Evolutionary conservation across 2,888 invertebrate species (phyloP).

Genomic region (Stenodema calcarata): DNA sequence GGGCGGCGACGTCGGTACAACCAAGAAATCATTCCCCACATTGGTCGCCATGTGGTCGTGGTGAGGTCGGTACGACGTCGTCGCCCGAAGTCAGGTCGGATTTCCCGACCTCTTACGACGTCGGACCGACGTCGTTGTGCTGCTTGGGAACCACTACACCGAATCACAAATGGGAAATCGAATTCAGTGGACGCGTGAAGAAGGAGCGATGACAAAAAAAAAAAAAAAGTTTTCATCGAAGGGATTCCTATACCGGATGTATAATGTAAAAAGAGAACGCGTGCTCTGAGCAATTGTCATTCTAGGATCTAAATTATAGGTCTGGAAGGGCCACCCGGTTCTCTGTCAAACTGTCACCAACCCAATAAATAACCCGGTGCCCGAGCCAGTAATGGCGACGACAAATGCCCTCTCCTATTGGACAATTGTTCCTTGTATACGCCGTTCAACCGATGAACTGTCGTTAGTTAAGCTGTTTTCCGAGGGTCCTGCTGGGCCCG

Average conservation of each 20-base stretch:
- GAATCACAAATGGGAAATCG: not conserved
- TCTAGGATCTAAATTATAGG: constrained; percentile 47
- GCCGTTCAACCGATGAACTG: constrained; percentile 37
- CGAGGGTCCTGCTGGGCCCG: constrained; percentile 5
- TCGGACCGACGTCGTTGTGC: too few species aligned
- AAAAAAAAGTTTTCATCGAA: not conserved
- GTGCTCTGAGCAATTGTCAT: constrained; percentile 36
- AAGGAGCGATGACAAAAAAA: not conserved
- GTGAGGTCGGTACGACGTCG: too few species aligned
- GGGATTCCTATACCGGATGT: constrained; percentile 14
- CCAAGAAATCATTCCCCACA: too few species aligned
- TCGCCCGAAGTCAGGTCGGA: too few species aligned
- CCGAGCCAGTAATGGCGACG: constrained; percentile 39
- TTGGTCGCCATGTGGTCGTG: too few species aligned
- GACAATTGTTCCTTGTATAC: constrained; percentile 40
- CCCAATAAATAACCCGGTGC: constrained; percentile 38
- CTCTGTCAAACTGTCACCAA: constrained; percentile 47
- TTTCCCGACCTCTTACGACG: too few species aligned
- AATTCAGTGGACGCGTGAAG: not conserved
- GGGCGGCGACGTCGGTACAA: too few species aligned
- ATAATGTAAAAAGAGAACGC: constrained; percentile 39
- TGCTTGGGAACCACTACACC: too few species aligned
- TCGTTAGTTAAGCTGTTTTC: constrained; percentile 38
- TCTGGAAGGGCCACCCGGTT: constrained; percentile 43
- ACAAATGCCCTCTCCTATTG: constrained; percentile 38